A percentile compares a stretch with the other conserved stretches of the same genome.
These are phyloP conservation scores for Capreolus pygargus DNA, from an alignment of 2,113 vertebrate genomes.

Conservation along the genomic window DNA sequence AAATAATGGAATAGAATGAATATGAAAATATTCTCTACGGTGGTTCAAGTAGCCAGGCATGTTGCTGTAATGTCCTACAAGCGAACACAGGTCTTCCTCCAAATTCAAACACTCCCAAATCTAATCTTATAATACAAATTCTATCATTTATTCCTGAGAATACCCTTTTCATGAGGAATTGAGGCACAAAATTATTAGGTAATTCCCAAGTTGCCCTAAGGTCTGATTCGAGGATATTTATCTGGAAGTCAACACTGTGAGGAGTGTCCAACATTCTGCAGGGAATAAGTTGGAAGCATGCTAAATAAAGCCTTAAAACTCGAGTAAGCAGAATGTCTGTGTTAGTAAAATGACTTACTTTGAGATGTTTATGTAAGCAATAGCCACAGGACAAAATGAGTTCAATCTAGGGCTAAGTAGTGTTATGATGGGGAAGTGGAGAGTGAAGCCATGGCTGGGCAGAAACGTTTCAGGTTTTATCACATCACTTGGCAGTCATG, in stretches of 20 bases:
- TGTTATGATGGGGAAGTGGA: not conserved
- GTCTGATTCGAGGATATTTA: conserved; percentile 7
- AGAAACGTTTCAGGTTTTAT: conserved; percentile 31
- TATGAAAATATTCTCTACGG: not conserved
- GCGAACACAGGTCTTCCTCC: not conserved
- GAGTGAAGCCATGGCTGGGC: not conserved
- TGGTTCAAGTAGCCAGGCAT: not conserved
- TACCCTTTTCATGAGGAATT: not conserved
- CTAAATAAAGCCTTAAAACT: conserved; percentile 66
- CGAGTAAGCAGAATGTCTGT: conserved; percentile 61
- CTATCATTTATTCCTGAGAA: conserved; percentile 7
- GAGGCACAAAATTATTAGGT: not conserved
- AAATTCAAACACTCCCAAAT: not conserved
- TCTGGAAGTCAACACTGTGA: not conserved
- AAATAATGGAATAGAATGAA: not conserved
- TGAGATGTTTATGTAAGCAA: conserved; percentile 71
- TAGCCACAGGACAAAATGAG: conserved; percentile 58
- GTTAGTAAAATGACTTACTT: conserved; percentile 60
- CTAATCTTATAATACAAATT: not conserved
- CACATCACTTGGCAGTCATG: not conserved
- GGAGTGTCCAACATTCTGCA: conserved; percentile 18
- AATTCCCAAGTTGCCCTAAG: not conserved
- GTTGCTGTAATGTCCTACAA: not conserved
- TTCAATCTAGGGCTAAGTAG: conserved; percentile 20
- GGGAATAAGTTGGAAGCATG: conserved; percentile 36